These are phyloP conservation scores for Corythucha ciliata DNA, from an alignment of 2,888 invertebrate species.

Conservation along the genomic window DNA sequence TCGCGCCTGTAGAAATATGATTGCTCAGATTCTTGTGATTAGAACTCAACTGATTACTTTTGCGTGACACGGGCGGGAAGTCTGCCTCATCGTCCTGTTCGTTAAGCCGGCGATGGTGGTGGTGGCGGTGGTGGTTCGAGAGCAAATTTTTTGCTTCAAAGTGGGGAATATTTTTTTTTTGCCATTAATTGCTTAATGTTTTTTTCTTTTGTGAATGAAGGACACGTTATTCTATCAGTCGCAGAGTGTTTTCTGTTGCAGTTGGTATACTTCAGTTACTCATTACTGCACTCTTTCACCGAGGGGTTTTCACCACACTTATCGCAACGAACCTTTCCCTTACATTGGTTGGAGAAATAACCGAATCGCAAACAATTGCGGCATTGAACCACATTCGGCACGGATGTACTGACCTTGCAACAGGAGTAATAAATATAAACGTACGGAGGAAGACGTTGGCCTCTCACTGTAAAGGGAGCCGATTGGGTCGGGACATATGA, in stretches of 20 bases:
- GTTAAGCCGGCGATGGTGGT: too few relatives aligned
- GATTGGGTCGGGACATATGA: neutral
- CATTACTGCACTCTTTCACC: neutral
- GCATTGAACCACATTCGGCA: neutral
- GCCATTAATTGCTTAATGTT: neutral
- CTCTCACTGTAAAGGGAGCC: neutral
- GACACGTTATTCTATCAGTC: neutral
- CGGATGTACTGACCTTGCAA: neutral
- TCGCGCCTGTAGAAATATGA: too few relatives aligned
- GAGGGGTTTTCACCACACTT: neutral
- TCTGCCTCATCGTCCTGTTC: too few relatives aligned
- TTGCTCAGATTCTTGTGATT: too few relatives aligned
- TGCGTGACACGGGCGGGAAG: too few relatives aligned
- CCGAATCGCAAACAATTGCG: neutral
- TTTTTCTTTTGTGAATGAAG: neutral
- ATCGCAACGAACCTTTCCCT: neutral
- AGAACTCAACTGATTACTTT: too few relatives aligned
- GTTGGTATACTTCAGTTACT: neutral
- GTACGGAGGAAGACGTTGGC: neutral
- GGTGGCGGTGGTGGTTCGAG: too few relatives aligned
- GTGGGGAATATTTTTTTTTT: neutral
- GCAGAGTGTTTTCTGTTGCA: neutral
- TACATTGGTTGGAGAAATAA: neutral
- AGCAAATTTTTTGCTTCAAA: neutral
- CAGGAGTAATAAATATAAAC: too few relatives aligned